Evolutionary conservation across 2,888 invertebrate genomes (phyloP).

Genomic region (Apomyelois bistriatella): DNA sequence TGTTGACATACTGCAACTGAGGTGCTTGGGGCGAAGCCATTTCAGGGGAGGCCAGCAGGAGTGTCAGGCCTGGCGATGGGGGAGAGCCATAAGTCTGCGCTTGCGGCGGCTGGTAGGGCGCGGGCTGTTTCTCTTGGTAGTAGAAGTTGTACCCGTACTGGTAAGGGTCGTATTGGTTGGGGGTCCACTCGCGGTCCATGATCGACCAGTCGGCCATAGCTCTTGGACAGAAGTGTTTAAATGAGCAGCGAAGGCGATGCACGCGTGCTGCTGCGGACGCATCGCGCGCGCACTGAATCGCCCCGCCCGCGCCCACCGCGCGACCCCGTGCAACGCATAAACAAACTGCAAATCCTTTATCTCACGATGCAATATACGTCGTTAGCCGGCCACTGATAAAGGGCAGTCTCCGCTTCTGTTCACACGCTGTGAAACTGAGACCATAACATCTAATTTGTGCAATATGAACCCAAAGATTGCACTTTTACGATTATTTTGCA

Average conservation of each 20-base stretch:
- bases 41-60: conserved; percentile 24
- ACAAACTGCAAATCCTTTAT: conserved; percentile 72
- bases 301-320: conserved; percentile 42
- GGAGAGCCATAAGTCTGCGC: conserved; percentile 23
- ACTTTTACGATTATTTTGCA: not conserved
- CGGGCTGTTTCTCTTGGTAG: conserved; percentile 26
- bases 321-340: conserved; percentile 55
- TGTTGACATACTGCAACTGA: conserved; percentile 23
- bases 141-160: conserved; percentile 35
- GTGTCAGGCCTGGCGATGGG: conserved; percentile 20
- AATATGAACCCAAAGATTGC: not conserved
- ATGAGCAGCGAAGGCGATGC: conserved; percentile 38
- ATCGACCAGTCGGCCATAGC: conserved; percentile 53
- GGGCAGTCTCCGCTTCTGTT: conserved; percentile 26
- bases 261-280: conserved; percentile 56
- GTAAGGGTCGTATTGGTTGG: conserved; percentile 34
- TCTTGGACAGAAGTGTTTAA: conserved; percentile 27
- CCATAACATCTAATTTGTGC: conserved; percentile 28
- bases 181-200: conserved; percentile 37
- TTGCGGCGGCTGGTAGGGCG: conserved; percentile 24
- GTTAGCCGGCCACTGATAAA: conserved; percentile 50
- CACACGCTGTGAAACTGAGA: not conserved
- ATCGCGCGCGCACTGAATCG: conserved; percentile 60
- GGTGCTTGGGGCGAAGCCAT: conserved; percentile 22
- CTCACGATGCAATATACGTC: conserved; percentile 27